A percentile compares a stretch with the other conserved stretches of the same genome.
These are phyloP conservation scores for Gracilinanus agilis DNA, from an alignment of 2,113 vertebrate genomes.

Conservation along the genomic window DNA sequence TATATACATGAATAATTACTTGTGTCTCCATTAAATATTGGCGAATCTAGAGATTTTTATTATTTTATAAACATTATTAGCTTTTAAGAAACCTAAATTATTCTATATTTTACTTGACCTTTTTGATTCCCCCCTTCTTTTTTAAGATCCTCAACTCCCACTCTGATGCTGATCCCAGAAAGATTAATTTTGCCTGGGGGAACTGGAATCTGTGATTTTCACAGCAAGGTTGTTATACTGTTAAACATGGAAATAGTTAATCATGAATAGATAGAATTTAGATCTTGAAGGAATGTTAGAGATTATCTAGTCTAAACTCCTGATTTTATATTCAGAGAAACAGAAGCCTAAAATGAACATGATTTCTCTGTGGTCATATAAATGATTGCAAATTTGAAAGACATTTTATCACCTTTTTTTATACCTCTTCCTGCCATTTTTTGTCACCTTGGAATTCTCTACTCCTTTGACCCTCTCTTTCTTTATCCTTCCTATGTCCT, in stretches of 20 bases:
- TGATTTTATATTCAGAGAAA: background rate
- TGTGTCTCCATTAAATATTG: background rate
- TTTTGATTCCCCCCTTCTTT: background rate
- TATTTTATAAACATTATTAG: background rate
- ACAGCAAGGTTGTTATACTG: background rate
- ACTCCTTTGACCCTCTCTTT: background rate
- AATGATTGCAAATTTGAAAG: background rate
- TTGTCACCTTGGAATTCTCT: background rate
- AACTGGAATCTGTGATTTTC: background rate
- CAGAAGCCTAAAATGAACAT: background rate
- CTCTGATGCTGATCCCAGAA: background rate
- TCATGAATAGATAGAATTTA: background rate
- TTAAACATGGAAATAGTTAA: background rate
- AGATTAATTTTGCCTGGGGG: background rate
- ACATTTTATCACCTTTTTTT: background rate
- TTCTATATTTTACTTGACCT: background rate
- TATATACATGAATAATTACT: background rate
- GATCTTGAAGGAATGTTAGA: background rate
- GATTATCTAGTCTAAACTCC: background rate
- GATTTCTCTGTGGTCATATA: background rate
- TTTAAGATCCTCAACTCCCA: background rate
- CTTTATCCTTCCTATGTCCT: background rate
- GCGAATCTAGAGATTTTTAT: background rate
- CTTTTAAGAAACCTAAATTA: background rate
- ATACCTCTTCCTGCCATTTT: background rate